Evolutionary conservation across 2,888 invertebrate genomes (phyloP).

Genomic region (Caenorhabditis sp.): DNA sequence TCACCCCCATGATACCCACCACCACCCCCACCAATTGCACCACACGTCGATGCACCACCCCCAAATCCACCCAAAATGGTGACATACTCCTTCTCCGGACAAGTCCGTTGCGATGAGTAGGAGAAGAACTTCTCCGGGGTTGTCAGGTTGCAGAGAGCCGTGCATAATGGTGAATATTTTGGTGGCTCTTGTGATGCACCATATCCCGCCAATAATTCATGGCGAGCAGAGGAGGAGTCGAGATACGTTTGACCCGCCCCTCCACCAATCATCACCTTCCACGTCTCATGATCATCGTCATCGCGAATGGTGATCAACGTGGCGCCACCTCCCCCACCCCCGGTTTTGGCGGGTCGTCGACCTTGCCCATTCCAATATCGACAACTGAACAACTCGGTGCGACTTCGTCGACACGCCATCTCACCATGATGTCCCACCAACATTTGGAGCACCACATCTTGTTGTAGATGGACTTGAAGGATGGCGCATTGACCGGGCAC

Average conservation of each 20-base stretch:
- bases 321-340: conserved; percentile 41
- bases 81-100: conserved; percentile 8
- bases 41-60: conserved; percentile 58
- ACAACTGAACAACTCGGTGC: not conserved
- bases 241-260: conserved; percentile 14
- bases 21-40: conserved; percentile 57
- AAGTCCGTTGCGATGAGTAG: conserved; percentile 2
- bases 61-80: conserved; percentile 53
- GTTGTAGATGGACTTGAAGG: conserved; percentile 19
- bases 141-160: conserved; percentile 1
- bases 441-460: conserved; percentile 25
- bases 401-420: conserved; percentile 8
- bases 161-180: conserved; percentile 9
- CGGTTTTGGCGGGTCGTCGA: not conserved
- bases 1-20: conserved; percentile 52
- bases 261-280: conserved; percentile 36
- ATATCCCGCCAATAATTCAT: conserved; percentile 7
- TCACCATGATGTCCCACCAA: conserved; percentile 35
- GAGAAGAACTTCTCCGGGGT: conserved; percentile 7
- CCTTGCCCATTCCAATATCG: not conserved
- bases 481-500: conserved; percentile 26
- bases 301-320: conserved; percentile 18
- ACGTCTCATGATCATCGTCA: not conserved
- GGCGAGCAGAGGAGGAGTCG: too few relatives aligned
- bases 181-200: conserved; percentile 15